Conservation (phyloP, 1,140 invertebrate species). For the Sitobion miscanthi region DNA sequence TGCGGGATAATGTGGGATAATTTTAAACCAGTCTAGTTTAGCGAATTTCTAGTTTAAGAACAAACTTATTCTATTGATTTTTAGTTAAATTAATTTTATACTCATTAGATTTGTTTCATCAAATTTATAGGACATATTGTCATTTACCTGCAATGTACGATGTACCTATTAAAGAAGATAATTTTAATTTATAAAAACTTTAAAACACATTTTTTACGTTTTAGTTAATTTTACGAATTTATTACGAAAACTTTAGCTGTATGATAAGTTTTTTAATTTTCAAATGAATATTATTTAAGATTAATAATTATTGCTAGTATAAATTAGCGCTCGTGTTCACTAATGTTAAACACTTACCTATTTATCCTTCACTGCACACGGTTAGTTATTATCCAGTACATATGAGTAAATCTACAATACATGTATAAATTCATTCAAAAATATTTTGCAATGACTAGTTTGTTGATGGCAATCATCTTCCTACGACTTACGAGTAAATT, state of each 20-base stretch:
- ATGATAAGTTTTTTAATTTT: not conserved
- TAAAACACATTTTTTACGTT: no score
- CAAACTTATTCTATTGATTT: not conserved
- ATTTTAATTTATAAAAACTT: not conserved
- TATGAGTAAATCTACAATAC: not conserved
- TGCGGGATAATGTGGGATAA: no score
- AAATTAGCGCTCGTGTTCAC: not conserved
- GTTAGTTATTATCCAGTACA: not conserved
- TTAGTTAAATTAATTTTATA: not conserved
- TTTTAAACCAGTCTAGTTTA: no score
- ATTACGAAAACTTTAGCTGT: not conserved
- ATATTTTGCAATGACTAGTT: constrained; percentile 23
- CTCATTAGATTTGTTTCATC: no score
- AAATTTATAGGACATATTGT: no score
- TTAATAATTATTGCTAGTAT: not conserved
- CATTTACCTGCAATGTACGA: no score
- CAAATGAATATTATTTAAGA: not conserved
- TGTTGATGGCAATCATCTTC: constrained; percentile 27
- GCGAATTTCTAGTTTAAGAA: not conserved
- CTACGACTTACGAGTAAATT: not conserved
- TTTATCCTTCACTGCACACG: not conserved
- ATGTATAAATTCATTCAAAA: not conserved
- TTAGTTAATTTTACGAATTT: not conserved
- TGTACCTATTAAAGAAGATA: no score
- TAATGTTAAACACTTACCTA: not conserved